phyloP scores from a whole-genome alignment of 37 sponge, comb jelly and placozoan genomes.

The Chondrosia reniformis region DNA sequence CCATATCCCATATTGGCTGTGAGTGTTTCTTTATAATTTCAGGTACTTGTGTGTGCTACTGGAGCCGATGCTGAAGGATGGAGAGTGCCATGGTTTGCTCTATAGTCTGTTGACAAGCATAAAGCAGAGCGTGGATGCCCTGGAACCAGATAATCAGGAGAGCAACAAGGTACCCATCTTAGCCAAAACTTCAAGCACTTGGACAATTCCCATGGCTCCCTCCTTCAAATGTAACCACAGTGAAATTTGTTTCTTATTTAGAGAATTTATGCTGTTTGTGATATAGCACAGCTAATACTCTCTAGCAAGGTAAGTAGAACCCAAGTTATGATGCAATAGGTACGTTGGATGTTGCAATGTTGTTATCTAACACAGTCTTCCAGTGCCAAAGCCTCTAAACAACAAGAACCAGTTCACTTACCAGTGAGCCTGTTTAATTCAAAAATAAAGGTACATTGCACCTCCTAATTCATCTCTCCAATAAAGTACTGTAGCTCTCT shows the following conservation, averaged over 20 bases:
- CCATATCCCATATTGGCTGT: too few relatives aligned
- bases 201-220: not conserved
- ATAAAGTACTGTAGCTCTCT: too few relatives aligned
- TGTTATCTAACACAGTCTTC: not conserved
- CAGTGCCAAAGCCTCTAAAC: not conserved
- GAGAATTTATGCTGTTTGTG: conserved; percentile 72
- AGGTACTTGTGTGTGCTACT: conserved; percentile 82
- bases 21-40: too few relatives aligned
- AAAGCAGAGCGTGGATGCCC: conserved; percentile 78
- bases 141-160: conserved; percentile 56
- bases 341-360: not conserved
- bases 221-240: too few relatives aligned
- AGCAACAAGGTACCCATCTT: conserved; percentile 51
- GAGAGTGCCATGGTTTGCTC: conserved; percentile 73
- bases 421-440: not conserved
- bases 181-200: not conserved
- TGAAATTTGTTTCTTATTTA: not conserved
- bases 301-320: conserved; percentile 29
- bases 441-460: not conserved
- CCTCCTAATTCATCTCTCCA: not conserved
- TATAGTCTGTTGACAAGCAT: conserved; percentile 66
- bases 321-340: not conserved
- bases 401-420: not conserved
- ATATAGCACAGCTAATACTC: conserved; percentile 50
- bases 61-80: conserved; percentile 68